Conservation (phyloP, 2,797 vertebrate species). For the Adrianichthys oophorus region DNA sequence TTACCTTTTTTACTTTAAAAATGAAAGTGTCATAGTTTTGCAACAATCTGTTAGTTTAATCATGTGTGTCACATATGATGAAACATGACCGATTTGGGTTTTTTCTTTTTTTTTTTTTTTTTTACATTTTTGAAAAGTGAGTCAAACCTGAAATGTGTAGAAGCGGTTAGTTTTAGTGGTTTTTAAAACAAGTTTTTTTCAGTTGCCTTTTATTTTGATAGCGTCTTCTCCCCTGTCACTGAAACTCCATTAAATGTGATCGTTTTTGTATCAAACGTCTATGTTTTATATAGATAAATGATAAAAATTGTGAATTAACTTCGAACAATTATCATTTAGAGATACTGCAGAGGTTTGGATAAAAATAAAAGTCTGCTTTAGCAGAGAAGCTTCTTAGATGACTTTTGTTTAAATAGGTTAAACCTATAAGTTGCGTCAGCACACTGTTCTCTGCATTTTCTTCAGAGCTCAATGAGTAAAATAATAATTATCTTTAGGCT, state of each 20-base stretch:
- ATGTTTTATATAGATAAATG: too few relatives aligned
- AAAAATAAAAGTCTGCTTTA: too few relatives aligned
- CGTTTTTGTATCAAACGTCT: too few relatives aligned
- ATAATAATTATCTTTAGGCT: not conserved
- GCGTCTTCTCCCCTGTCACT: too few relatives aligned
- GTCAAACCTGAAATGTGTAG: too few relatives aligned
- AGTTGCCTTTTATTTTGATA: too few relatives aligned
- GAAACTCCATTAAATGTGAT: too few relatives aligned
- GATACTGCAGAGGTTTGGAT: too few relatives aligned
- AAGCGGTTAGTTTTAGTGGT: too few relatives aligned
- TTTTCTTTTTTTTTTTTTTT: not conserved
- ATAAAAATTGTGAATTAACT: not conserved
- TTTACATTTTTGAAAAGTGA: too few relatives aligned
- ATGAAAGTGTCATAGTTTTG: not conserved
- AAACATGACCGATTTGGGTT: not conserved
- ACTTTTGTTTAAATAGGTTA: not conserved
- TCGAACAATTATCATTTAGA: not conserved
- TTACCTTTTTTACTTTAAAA: not conserved
- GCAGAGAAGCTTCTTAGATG: not conserved
- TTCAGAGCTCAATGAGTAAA: not conserved
- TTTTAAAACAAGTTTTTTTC: too few relatives aligned
- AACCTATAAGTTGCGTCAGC: conserved; percentile 12
- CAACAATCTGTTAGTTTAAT: not conserved
- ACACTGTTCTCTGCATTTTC: not conserved
- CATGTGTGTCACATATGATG: not conserved